Evolutionary conservation across 2,888 invertebrate genomes (phyloP), one percentile per base, ranked within the genome.

Genomic region (Tachystola acroxantha): DNA sequence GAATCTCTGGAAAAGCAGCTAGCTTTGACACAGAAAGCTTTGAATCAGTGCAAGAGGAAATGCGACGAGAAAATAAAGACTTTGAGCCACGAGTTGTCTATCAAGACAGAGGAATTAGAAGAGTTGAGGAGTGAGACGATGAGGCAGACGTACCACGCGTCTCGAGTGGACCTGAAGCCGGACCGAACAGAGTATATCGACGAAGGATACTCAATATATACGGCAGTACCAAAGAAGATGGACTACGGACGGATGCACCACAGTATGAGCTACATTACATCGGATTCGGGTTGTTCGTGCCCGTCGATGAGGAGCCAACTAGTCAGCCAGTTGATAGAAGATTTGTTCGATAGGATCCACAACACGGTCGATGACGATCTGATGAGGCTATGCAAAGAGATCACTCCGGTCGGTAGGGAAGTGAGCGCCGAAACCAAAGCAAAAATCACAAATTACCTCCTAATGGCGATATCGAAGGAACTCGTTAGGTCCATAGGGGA

Each of bases 1-100:
- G 88, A 89, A 68, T 90, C 89, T 50, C 72, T 91, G 56, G 90
- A 89, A 65, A 79, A 86, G 54, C 88, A 89, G 74, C 73, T 91
- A 48, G 61, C 79, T 36, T 77, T 89, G 43, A 77, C 91, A 39
- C 86, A 88, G 38, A 73, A 82, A 50, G 86, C 89, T 39, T 66
- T 91, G 48, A 79, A 81, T n/a, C 81, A 86, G 45, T 88, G 84
- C 57, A 80, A 88, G 50, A 79, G 82, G 48, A 86, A 85, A 39
- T 88, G 85, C 42, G 88, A 88, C 37, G 89, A 90, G 43, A 89
- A 87, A 45, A 75, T 89, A 10, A 88, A 88, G 38, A 88, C 87
- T 2, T 67, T 91, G 24, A 88, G 88, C 45, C 89, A 90, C 56
- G 91, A 91, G 52, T 64, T 91, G 31, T 85, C 87, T 1, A 84